These are phyloP conservation scores for Ephestia elutella DNA, from an alignment of 1,140 invertebrate genomes.

Conservation along the genomic window DNA sequence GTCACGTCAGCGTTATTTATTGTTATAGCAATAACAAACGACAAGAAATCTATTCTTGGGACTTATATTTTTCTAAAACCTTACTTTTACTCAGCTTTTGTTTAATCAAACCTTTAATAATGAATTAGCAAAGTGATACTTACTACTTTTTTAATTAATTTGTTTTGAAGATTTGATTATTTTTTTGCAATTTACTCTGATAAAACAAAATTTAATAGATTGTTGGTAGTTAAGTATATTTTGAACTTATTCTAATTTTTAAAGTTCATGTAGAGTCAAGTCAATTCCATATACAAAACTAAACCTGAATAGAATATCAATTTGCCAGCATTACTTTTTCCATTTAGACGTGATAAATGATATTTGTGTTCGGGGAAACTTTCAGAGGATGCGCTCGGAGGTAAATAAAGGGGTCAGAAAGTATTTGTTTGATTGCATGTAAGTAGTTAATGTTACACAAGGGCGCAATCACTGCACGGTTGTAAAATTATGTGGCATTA, in stretches of 20 bases:
- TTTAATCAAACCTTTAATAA: neutral
- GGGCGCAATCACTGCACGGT: slow-evolving; percentile 20
- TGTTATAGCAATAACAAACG: slow-evolving; percentile 55
- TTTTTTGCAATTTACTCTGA: too few species aligned
- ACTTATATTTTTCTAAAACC: slow-evolving; percentile 38
- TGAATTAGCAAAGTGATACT: too few species aligned
- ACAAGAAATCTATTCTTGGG: slow-evolving; percentile 42
- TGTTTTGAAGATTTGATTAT: too few species aligned
- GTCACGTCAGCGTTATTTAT: slow-evolving; percentile 70
- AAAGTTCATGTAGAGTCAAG: neutral
- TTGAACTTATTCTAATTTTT: too few species aligned
- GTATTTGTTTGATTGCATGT: neutral
- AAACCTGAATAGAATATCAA: slow-evolving; percentile 16
- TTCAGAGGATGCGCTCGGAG: neutral
- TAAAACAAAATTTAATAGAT: too few species aligned
- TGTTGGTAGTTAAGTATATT: too few species aligned
- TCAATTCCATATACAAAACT: neutral
- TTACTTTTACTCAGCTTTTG: slow-evolving; percentile 12
- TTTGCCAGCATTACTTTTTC: slow-evolving; percentile 19
- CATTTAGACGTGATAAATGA: slow-evolving; percentile 21
- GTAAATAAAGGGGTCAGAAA: neutral
- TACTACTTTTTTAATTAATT: too few species aligned
- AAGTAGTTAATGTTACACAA: too few species aligned
- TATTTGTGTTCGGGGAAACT: slow-evolving; percentile 22
- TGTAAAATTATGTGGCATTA: slow-evolving; percentile 53